Evolutionary conservation across 2,113 vertebrate species (phyloP).

Genomic region (Scortum barcoo): DNA sequence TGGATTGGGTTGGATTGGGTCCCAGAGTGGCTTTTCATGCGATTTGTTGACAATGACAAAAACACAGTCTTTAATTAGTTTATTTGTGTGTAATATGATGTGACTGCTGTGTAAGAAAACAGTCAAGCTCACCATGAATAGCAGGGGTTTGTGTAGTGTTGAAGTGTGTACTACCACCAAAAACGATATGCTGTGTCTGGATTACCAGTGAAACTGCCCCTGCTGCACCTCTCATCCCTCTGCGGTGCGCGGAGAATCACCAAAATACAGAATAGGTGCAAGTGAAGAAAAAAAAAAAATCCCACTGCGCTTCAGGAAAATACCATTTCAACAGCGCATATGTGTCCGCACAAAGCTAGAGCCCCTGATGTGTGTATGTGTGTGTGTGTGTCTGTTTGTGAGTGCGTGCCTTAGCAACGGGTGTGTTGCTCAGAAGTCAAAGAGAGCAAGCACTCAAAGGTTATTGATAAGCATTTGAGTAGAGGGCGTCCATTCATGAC

Average conservation of each 20-base stretch:
- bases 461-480: conserved; percentile 87
- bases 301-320: conserved; percentile 54
- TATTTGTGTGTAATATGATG: background rate
- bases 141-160: conserved; percentile 14
- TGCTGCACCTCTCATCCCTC: conserved; percentile 27
- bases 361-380: conserved; percentile 27
- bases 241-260: conserved; percentile 4
- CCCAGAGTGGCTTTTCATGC: background rate
- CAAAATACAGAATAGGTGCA: conserved; percentile 54
- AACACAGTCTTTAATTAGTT: background rate
- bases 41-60: conserved; percentile 10
- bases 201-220: conserved; percentile 32
- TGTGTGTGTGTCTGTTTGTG: conserved; percentile 57
- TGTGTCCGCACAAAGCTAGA: conserved; percentile 47
- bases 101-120: background rate
- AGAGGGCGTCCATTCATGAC: conserved; percentile 83
- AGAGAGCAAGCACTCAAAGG: conserved; percentile 83
- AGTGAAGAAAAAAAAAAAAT: conserved; percentile 37
- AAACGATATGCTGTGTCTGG: conserved; percentile 23
- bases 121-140: background rate
- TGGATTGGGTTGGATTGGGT: no score
- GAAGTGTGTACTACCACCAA: conserved; percentile 13
- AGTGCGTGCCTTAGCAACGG: conserved; percentile 63
- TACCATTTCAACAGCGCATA: conserved; percentile 53
- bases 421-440: conserved; percentile 75